Evolutionary conservation across 2,113 vertebrate genomes (phyloP).

Genomic region (Cottus gobio): DNA sequence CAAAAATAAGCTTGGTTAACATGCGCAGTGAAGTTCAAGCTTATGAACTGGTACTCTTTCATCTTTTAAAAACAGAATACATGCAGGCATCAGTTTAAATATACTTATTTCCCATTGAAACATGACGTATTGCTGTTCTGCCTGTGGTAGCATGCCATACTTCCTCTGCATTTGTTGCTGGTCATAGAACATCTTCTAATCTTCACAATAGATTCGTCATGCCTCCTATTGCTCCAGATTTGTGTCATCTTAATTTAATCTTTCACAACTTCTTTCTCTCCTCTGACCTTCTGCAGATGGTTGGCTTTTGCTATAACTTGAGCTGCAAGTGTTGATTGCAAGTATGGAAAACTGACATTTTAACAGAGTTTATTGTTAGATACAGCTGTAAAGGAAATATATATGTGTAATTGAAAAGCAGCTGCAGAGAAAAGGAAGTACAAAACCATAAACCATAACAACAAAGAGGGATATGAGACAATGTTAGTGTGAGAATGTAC

Average conservation of each 20-base stretch:
- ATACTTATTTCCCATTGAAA: neutral
- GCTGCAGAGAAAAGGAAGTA: neutral
- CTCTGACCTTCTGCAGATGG: constrained; percentile 1
- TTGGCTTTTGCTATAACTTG: neutral
- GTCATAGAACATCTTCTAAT: constrained; percentile 17
- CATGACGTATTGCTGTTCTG: neutral
- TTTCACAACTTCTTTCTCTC: neutral
- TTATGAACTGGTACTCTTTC: neutral
- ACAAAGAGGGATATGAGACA: no score
- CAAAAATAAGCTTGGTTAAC: constrained; percentile 2
- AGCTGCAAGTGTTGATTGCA: neutral
- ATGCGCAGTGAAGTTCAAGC: neutral
- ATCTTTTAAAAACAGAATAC: neutral
- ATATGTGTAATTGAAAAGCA: neutral
- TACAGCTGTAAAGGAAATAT: neutral
- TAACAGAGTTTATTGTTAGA: neutral
- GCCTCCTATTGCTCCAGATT: constrained; percentile 7
- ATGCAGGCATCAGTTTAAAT: neutral
- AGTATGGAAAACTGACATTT: neutral
- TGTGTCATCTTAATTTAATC: neutral
- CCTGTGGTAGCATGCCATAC: neutral
- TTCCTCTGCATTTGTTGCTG: constrained; percentile 43
- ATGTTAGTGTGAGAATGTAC: no score
- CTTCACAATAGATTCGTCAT: constrained; percentile 3
- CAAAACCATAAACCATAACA: no score